Conservation (phyloP, 1,140 invertebrate genomes). For the Sycophila sp. region DNA sequence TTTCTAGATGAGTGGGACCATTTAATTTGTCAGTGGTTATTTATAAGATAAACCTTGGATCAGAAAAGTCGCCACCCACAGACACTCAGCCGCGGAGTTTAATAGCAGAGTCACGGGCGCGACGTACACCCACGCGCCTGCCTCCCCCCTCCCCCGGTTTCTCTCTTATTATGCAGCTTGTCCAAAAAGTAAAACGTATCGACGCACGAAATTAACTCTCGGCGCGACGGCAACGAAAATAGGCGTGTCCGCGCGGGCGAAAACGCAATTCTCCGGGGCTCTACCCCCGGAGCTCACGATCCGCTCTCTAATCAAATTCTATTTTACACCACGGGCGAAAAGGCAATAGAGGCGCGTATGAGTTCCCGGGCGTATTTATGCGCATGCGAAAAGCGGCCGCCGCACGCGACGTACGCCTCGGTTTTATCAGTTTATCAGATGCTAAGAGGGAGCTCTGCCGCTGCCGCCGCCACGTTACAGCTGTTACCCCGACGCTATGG, state of each 20-base stretch:
- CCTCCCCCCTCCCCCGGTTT: background rate
- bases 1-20: too few relatives aligned
- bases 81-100: too few relatives aligned
- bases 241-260: background rate
- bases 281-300: too few relatives aligned
- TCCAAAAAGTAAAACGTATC: constrained; percentile 23
- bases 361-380: constrained; percentile 25
- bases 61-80: too few relatives aligned
- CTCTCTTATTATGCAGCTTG: background rate
- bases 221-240: background rate
- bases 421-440: constrained; percentile 65
- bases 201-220: background rate
- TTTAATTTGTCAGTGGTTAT: too few relatives aligned
- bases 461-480: constrained; percentile 47
- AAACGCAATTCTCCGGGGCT: background rate
- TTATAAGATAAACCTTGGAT: too few relatives aligned
- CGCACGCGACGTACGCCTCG: constrained; percentile 7
- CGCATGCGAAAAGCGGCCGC: constrained; percentile 31
- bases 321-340: constrained; percentile 27
- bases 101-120: too few relatives aligned
- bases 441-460: constrained; percentile 45
- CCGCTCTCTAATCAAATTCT: constrained; percentile 33
- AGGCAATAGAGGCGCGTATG: background rate
- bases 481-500: constrained; percentile 60
- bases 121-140: too few relatives aligned